Percentiles rank a stretch among this genome's conserved stretches.
Conservation (phyloP, 2,888 invertebrate species). For the Melanchra persicariae region DNA sequence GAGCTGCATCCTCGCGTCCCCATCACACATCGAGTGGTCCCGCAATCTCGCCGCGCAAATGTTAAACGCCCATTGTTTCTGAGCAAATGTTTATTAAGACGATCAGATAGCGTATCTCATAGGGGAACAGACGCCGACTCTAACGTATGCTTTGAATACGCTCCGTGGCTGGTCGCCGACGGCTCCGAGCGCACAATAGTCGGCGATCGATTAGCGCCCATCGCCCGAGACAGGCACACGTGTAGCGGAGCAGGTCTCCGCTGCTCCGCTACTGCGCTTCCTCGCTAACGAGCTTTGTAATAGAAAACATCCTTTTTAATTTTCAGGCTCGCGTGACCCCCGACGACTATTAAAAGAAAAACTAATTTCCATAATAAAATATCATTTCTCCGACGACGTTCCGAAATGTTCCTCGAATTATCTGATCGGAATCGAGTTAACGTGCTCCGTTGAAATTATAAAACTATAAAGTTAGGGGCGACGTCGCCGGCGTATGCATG, state of each 20-base stretch:
- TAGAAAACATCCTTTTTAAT: conserved; percentile 82
- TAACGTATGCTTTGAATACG: conserved; percentile 86
- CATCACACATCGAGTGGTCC: conserved; percentile 72
- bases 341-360: conserved; percentile 87
- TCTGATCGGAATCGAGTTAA: conserved; percentile 88
- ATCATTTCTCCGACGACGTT: conserved; percentile 74
- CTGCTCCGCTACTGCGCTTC: conserved; percentile 71
- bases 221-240: conserved; percentile 70
- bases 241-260: conserved; percentile 43
- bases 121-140: conserved; percentile 83
- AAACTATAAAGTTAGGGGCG: conserved; percentile 88
- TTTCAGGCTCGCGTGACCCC: conserved; percentile 85
- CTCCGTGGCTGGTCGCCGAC: conserved; percentile 66
- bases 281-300: conserved; percentile 82
- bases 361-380: conserved; percentile 89
- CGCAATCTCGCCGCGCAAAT: conserved; percentile 78
- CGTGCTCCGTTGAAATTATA: conserved; percentile 88
- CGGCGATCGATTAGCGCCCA: conserved; percentile 85
- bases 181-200: conserved; percentile 78
- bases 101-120: conserved; percentile 88
- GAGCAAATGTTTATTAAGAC: conserved; percentile 89
- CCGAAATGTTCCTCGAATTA: conserved; percentile 79
- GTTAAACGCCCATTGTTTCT: conserved; percentile 87
- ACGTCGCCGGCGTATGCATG: conserved; percentile 87
- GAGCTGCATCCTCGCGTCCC: conserved; percentile 68